Evolutionary conservation across 1,140 invertebrate genomes (phyloP).

Genomic region (Spodoptera frugiperda): DNA sequence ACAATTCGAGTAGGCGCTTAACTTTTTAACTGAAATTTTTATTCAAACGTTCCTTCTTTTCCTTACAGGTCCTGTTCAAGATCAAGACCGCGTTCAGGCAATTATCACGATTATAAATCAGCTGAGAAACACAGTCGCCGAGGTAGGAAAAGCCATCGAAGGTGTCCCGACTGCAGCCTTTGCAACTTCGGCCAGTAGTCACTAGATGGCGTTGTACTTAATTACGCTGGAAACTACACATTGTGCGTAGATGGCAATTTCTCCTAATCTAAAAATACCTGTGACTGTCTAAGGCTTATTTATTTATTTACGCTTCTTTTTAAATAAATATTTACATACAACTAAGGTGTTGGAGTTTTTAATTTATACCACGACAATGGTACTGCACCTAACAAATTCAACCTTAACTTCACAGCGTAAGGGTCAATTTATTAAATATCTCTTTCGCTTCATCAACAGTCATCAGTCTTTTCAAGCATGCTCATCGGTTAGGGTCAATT

Average conservation of each 20-base stretch:
- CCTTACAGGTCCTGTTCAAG: conserved; percentile 56
- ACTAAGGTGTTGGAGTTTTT: neutral
- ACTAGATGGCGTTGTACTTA: conserved; percentile 3
- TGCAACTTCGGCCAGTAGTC: conserved; percentile 45
- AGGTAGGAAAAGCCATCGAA: conserved; percentile 51
- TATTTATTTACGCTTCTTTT: conserved; percentile 30
- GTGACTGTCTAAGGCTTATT: neutral
- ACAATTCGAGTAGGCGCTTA: no score
- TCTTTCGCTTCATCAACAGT: no score
- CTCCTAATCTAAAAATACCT: conserved; percentile 6
- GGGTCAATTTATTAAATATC: no score
- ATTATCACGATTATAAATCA: conserved; percentile 52
- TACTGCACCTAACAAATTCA: no score
- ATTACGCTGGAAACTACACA: neutral
- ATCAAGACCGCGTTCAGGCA: conserved; percentile 52
- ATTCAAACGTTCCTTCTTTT: neutral
- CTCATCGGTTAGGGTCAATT: no score
- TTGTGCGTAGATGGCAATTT: neutral
- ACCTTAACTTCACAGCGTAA: no score
- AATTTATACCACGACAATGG: no score
- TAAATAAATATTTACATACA: conserved; percentile 33
- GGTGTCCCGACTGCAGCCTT: conserved; percentile 60
- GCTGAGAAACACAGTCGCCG: conserved; percentile 53
- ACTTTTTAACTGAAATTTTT: no score
- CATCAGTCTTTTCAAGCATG: no score